These are phyloP conservation scores for Myotis daubentonii DNA, from an alignment of 2,797 vertebrate genomes.

Conservation along the genomic window DNA sequence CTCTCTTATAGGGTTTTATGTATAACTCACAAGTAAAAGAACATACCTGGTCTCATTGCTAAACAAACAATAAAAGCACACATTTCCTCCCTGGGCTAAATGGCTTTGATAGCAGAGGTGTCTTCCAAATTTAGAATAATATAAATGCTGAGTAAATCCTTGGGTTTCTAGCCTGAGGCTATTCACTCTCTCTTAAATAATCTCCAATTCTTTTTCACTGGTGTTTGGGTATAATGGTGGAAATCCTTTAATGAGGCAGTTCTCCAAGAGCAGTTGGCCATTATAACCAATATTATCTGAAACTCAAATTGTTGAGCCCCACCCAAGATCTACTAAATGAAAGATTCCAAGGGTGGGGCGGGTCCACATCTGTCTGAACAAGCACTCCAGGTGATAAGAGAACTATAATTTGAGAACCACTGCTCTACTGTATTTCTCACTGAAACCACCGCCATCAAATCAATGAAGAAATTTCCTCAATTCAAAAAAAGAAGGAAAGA, in stretches of 20 bases:
- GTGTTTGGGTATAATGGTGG: background rate
- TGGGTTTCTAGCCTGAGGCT: background rate
- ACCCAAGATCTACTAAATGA: background rate
- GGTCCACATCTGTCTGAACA: background rate
- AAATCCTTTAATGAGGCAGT: background rate
- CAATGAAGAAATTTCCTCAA: background rate
- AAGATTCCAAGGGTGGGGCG: background rate
- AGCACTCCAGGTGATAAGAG: background rate
- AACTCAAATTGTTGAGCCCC: background rate
- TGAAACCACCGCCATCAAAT: background rate
- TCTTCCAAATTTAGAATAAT: background rate
- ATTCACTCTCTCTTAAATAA: background rate
- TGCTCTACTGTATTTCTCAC: background rate
- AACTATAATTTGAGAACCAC: background rate
- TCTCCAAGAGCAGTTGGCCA: background rate
- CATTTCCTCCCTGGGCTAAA: background rate
- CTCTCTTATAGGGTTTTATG: background rate
- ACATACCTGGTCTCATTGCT: background rate
- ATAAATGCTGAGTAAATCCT: background rate
- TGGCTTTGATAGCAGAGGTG: background rate
- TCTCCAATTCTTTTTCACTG: background rate
- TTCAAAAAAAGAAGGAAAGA: background rate
- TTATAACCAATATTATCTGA: background rate
- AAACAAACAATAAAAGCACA: constrained; percentile 1
- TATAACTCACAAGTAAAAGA: constrained; percentile 12